A percentile compares a stretch with the other conserved stretches of the same genome.
Evolutionary conservation across 2,888 invertebrate genomes (phyloP).

Genomic region (Caenorhabditis sp.): DNA sequence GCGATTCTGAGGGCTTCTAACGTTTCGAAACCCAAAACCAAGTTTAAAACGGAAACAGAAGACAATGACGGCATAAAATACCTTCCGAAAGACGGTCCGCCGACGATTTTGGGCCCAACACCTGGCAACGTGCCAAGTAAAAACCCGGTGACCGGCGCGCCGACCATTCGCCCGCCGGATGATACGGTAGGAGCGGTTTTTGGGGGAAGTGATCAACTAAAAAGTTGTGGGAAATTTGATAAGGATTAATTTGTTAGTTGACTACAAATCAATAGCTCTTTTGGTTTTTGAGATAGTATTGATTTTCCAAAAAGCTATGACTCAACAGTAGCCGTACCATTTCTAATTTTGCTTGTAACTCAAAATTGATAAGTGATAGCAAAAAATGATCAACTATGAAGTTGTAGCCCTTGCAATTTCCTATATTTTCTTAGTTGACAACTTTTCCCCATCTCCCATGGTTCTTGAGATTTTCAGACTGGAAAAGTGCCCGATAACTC

Average conservation of each 20-base stretch:
- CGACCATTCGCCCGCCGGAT: conserved; percentile 19
- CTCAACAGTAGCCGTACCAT: neutral
- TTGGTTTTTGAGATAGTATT: neutral
- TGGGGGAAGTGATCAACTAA: neutral
- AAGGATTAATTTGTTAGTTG: too few species aligned
- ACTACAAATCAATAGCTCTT: too few species aligned
- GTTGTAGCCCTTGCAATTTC: neutral
- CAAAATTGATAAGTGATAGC: neutral
- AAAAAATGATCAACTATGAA: neutral
- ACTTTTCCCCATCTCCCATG: neutral
- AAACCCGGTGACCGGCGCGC: conserved; percentile 28
- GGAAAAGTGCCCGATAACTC: conserved; percentile 30
- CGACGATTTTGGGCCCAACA: conserved; percentile 32
- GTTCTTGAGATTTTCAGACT: conserved; percentile 2
- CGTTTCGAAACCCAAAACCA: conserved; percentile 3
- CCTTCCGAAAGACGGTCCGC: neutral
- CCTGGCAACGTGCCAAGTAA: conserved; percentile 32
- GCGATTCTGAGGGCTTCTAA: conserved; percentile 5
- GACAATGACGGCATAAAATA: neutral
- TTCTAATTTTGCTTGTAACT: neutral
- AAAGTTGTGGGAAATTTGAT: too few species aligned
- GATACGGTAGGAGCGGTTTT: conserved; percentile 28
- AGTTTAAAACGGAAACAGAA: neutral
- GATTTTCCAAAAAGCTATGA: neutral
- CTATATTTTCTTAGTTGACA: neutral